Evolutionary conservation across 2,113 vertebrate species (phyloP).

Genomic region (Piaya cayana): DNA sequence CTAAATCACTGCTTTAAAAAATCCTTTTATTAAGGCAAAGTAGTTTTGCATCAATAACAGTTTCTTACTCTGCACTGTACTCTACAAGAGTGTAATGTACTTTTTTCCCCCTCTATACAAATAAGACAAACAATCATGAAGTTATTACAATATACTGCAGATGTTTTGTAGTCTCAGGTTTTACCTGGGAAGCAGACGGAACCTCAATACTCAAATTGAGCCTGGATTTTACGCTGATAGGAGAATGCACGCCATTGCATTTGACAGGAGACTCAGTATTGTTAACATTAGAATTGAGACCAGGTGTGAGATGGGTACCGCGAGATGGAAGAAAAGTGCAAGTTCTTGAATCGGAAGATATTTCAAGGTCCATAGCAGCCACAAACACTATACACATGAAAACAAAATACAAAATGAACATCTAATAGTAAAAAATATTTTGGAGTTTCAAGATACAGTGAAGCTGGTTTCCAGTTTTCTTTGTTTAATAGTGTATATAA

Average conservation of each 20-base stretch:
- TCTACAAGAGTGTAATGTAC: neutral
- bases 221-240: conserved; percentile 76
- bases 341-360: conserved; percentile 69
- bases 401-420: neutral
- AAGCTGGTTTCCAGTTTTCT: neutral
- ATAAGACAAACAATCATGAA: neutral
- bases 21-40: neutral
- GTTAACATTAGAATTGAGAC: conserved; percentile 77
- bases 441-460: neutral
- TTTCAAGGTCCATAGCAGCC: conserved; percentile 73
- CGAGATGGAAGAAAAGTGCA: conserved; percentile 53
- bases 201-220: conserved; percentile 92
- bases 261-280: conserved; percentile 71
- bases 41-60: neutral
- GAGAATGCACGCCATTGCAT: conserved; percentile 78
- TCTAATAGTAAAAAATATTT: neutral
- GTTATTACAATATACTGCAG: neutral
- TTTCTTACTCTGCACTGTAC: neutral
- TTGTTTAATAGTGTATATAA: neutral
- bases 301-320: conserved; percentile 51
- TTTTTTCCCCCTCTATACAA: neutral
- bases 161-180: neutral
- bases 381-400: conserved; percentile 64
- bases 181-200: conserved; percentile 94
- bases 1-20: neutral